A percentile compares a stretch with the other conserved stretches of the same genome.
Evolutionary conservation across 1,140 invertebrate genomes (phyloP).

Genomic region (Subanguina moxae): DNA sequence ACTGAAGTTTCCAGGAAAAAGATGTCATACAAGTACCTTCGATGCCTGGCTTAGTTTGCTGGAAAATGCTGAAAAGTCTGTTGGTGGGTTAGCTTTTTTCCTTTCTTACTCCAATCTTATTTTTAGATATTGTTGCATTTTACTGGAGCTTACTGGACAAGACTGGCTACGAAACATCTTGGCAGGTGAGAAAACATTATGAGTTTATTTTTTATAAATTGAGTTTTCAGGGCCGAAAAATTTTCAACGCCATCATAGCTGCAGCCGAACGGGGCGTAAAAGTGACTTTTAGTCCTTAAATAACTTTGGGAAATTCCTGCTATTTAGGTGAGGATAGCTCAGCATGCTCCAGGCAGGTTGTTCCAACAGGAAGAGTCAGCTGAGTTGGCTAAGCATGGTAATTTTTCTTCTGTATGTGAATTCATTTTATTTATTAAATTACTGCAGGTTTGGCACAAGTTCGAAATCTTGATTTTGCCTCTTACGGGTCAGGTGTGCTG

Average conservation of each 20-base stretch:
- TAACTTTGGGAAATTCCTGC: neutral
- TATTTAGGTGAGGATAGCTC: constrained; percentile 1
- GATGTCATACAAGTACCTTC: constrained; percentile 23
- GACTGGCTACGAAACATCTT: constrained; percentile 44
- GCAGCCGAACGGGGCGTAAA: constrained; percentile 49
- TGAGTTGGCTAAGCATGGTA: neutral
- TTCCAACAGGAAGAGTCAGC: neutral
- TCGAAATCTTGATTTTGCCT: constrained; percentile 72
- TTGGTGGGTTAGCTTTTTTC: neutral
- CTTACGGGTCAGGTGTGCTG: constrained; percentile 81
- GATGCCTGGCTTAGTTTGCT: constrained; percentile 45
- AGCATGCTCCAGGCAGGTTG: neutral
- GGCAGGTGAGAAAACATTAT: constrained; percentile 23
- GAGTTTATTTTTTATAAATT: neutral
- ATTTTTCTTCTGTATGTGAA: neutral
- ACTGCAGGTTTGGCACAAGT: constrained; percentile 28
- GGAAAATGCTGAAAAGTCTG: constrained; percentile 34
- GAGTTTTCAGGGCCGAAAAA: constrained; percentile 44
- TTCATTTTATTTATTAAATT: neutral
- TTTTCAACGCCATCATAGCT: constrained; percentile 38
- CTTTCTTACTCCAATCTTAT: no score
- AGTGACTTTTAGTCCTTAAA: constrained; percentile 14
- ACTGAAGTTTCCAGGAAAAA: constrained; percentile 29
- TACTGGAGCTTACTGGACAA: constrained; percentile 54
- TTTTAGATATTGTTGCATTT: constrained; percentile 46